Evolutionary conservation across 2,888 invertebrate species (phyloP), one percentile per base, ranked within the genome.

Genomic region (Chelonus formosanus): DNA sequence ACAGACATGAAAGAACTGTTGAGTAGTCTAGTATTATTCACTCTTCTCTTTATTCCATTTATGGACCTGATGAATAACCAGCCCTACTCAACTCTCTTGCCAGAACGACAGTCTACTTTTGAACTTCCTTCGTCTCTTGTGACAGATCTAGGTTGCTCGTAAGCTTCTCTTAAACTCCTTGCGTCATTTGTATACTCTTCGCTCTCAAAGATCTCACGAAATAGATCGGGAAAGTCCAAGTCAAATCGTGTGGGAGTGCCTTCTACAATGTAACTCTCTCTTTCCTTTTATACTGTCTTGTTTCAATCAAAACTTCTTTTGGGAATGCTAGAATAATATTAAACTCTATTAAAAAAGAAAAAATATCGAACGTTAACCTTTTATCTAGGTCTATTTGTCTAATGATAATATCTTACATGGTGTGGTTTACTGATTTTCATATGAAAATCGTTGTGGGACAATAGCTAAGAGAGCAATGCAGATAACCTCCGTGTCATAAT

Each of bases 121-220:
- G 73, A 75, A 71, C 74, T 40, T 71, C 35, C 71, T 67, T 68
- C 40, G 40, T 40, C 69, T 69, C 68, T 67, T 63, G 71, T 77
- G 80, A 80, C 80, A 79, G 79, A 80, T 80, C 80, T 80, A 75
- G 80, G 80, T 80, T 80, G 77, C 76, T 61, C 54, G 57, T 65
- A 68, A 59, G 59, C 10, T 31, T 63, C 54, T 34, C 36, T 44
- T 34, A 40, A 47, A 63, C 34, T 45, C 44, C 50, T 65, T 65
- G 55, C 65, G 36, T 61, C 55, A 65, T 65, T 54, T 32, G 47
- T 45, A 20, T 20, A 31, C 36, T 54, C 34, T 43, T 10, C 10
- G 35, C 32, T 44, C 36, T 40, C 48, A 44, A 56, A 40, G 53
- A 61, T 59, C 55, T 65, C 65, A 65, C 55, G 65, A 60, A 57